Conservation (phyloP, 2,888 invertebrate species). For the Sturmia bella region DNA sequence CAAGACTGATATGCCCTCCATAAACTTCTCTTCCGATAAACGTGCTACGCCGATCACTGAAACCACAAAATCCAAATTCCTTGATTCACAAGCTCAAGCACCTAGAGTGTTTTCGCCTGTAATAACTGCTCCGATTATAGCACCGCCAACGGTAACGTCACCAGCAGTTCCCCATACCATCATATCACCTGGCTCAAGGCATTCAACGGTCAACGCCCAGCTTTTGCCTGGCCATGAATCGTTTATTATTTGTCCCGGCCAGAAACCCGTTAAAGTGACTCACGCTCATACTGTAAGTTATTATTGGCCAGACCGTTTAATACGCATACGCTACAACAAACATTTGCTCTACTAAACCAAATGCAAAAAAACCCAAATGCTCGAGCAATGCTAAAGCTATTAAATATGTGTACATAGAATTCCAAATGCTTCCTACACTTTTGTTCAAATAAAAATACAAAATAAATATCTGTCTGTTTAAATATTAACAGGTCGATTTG, state of each 20-base stretch:
- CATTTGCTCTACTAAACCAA: slow-evolving; percentile 50
- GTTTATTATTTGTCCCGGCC: slow-evolving; percentile 79
- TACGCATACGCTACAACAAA: slow-evolving; percentile 70
- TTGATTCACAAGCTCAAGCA: slow-evolving; percentile 4
- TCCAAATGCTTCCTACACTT: neutral
- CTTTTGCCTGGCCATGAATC: slow-evolving; percentile 77
- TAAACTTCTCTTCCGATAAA: slow-evolving; percentile 10
- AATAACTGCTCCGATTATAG: too few species aligned
- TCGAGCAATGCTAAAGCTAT: slow-evolving; percentile 32
- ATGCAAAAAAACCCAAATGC: slow-evolving; percentile 33
- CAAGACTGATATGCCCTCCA: slow-evolving; percentile 38
- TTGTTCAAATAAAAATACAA: neutral
- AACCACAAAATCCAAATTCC: neutral
- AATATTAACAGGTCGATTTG: slow-evolving; percentile 76
- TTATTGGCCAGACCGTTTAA: slow-evolving; percentile 72
- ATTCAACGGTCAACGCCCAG: slow-evolving; percentile 65
- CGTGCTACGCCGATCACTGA: neutral
- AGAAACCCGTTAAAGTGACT: slow-evolving; percentile 79
- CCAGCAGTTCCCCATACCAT: slow-evolving; percentile 5
- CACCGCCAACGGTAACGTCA: neutral
- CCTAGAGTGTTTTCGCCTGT: neutral
- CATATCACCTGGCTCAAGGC: slow-evolving; percentile 43
- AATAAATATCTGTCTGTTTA: neutral
- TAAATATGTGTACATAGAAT: neutral
- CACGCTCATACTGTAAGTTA: slow-evolving; percentile 80